Percentiles rank a stretch among this genome's conserved stretches.
These are phyloP conservation scores for Pseudonaja textilis DNA, from an alignment of 2,113 vertebrate genomes.

Conservation along the genomic window DNA sequence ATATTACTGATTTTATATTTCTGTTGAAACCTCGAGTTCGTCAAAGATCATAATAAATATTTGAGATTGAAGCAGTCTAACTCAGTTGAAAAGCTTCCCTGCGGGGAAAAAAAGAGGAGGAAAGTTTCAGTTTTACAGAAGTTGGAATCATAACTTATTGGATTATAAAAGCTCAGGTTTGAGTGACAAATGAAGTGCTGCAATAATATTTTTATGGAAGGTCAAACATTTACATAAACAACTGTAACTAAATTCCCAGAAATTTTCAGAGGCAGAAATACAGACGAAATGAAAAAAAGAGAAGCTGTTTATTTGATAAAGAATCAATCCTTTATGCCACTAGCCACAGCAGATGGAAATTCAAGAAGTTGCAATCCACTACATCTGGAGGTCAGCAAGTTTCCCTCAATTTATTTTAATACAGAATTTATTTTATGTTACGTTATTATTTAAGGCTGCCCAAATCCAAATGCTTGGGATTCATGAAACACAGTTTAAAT, in stretches of 20 bases:
- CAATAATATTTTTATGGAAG: conserved; percentile 36
- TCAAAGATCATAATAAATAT: neutral
- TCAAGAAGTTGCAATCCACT: neutral
- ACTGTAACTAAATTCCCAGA: conserved; percentile 49
- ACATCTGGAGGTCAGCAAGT: neutral
- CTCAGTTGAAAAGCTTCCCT: neutral
- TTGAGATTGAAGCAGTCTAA: neutral
- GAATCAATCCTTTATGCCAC: conserved; percentile 22
- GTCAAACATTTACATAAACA: conserved; percentile 46
- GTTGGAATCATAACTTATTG: neutral
- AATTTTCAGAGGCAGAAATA: conserved; percentile 21
- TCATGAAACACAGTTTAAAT: neutral
- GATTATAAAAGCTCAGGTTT: conserved; percentile 45
- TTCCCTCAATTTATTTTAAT: neutral
- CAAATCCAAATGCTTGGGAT: neutral
- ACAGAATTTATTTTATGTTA: neutral
- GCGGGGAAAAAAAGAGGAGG: neutral
- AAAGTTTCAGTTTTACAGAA: neutral
- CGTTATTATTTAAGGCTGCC: neutral
- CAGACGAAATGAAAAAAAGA: conserved; percentile 36
- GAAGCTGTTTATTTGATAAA: conserved; percentile 35
- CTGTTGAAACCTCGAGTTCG: neutral
- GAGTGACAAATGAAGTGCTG: conserved; percentile 42
- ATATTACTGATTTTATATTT: neutral
- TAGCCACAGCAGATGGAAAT: neutral